A percentile compares a stretch with the other conserved stretches of the same genome.
These are phyloP conservation scores for Dioctria rufipes DNA, from an alignment of 2,888 invertebrate genomes.

Conservation along the genomic window DNA sequence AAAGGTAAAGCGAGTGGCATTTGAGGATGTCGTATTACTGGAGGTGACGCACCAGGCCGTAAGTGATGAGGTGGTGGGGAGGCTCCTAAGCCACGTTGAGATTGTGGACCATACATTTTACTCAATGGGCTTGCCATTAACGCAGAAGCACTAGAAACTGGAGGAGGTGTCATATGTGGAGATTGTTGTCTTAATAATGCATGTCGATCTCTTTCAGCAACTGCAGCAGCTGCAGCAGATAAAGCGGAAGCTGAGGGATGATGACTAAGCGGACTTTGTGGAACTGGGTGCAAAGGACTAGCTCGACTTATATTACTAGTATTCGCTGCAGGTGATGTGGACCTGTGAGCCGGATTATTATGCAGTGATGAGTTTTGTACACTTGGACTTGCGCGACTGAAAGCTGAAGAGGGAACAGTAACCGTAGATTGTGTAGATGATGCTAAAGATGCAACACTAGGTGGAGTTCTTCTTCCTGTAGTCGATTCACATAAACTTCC, in stretches of 20 bases:
- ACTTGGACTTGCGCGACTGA: slow-evolving; percentile 71
- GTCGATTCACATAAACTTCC: slow-evolving; percentile 60
- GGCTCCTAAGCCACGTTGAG: slow-evolving; percentile 73
- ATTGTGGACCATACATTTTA: slow-evolving; percentile 73
- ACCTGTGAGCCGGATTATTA: slow-evolving; percentile 67
- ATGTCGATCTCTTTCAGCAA: slow-evolving; percentile 71
- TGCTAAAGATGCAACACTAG: slow-evolving; percentile 66
- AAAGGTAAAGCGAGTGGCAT: slow-evolving; percentile 71
- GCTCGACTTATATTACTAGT: slow-evolving; percentile 69
- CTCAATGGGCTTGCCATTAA: slow-evolving; percentile 71
- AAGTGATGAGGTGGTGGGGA: slow-evolving; percentile 70
- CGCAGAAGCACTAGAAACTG: slow-evolving; percentile 71
- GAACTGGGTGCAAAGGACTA: slow-evolving; percentile 71
- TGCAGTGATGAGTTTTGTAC: slow-evolving; percentile 66
- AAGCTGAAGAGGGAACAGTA: slow-evolving; percentile 70
- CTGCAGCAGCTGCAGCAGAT: slow-evolving; percentile 71
- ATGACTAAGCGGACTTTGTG: slow-evolving; percentile 70
- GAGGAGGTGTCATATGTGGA: slow-evolving; percentile 72
- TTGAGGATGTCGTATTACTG: slow-evolving; percentile 73
- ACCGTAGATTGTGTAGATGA: slow-evolving; percentile 65
- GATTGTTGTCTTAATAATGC: slow-evolving; percentile 71
- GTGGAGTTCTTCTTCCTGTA: slow-evolving; percentile 69
- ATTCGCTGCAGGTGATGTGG: slow-evolving; percentile 69
- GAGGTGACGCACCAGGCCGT: slow-evolving; percentile 73
- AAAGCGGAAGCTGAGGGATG: slow-evolving; percentile 70